Conservation (phyloP, 2,797 vertebrate species). For the Oophaga sylvatica region DNA sequence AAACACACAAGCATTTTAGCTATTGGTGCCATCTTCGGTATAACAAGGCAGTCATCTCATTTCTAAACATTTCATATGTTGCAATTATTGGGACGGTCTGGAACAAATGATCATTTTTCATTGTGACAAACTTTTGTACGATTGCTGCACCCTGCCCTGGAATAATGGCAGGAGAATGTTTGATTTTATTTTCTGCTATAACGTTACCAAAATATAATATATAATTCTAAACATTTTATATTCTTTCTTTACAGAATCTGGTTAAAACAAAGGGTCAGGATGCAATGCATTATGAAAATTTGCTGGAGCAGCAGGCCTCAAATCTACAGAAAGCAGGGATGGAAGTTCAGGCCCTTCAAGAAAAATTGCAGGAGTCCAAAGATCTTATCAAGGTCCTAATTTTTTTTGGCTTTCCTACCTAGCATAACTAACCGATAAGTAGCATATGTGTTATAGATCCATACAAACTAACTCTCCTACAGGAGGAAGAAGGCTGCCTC, state of each 20-base stretch:
- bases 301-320: slow-evolving; percentile 70
- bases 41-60: too few relatives aligned
- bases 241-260: slow-evolving; percentile 70
- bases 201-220: neutral
- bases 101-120: too few relatives aligned
- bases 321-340: slow-evolving; percentile 77
- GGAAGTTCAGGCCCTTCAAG: slow-evolving; percentile 75
- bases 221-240: neutral
- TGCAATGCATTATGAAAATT: slow-evolving; percentile 68
- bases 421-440: neutral
- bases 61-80: too few relatives aligned
- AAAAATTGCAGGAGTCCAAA: slow-evolving; percentile 81
- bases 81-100: too few relatives aligned
- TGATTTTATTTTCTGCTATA: neutral
- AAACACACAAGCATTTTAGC: too few relatives aligned
- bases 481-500: too few relatives aligned
- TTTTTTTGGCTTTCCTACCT: neutral
- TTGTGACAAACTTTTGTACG: too few relatives aligned
- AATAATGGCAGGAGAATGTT: neutral
- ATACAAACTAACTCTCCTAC: too few relatives aligned
- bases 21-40: too few relatives aligned
- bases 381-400: slow-evolving; percentile 82
- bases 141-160: neutral
- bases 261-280: slow-evolving; percentile 73
- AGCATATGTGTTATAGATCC: too few relatives aligned